Evolutionary conservation across 2,113 vertebrate genomes (phyloP).

Genomic region (Malaclemys terrapin): DNA sequence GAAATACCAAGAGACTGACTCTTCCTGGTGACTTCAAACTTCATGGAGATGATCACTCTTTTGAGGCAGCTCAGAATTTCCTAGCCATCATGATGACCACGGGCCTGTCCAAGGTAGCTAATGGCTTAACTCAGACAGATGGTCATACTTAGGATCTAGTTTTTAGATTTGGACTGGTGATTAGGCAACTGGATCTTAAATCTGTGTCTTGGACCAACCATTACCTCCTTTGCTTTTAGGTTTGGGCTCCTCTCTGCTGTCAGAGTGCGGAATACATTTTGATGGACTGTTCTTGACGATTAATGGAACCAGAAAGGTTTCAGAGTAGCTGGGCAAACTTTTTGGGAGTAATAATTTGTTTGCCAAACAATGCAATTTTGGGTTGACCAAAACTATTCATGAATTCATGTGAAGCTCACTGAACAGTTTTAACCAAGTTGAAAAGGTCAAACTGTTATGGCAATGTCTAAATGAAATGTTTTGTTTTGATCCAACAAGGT

Average conservation of each 20-base stretch:
- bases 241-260: neutral
- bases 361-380: neutral
- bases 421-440: neutral
- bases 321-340: neutral
- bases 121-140: neutral
- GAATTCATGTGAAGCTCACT: neutral
- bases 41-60: neutral
- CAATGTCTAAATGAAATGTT: neutral
- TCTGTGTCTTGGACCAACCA: neutral
- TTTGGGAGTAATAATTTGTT: neutral
- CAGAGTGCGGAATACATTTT: neutral
- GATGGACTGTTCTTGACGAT: neutral
- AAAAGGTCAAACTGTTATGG: neutral
- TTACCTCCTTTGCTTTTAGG: neutral
- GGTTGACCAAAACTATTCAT: neutral
- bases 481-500: neutral
- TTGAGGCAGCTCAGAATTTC: neutral
- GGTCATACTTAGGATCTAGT: neutral
- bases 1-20: constrained; percentile 17
- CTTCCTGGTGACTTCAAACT: neutral
- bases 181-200: neutral
- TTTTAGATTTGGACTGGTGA: neutral
- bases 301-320: neutral
- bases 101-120: no score
- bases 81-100: neutral